Evolutionary conservation across 2,888 invertebrate genomes (phyloP), one percentile per base, ranked within the genome.

Genomic region (Nycteola revayana): DNA sequence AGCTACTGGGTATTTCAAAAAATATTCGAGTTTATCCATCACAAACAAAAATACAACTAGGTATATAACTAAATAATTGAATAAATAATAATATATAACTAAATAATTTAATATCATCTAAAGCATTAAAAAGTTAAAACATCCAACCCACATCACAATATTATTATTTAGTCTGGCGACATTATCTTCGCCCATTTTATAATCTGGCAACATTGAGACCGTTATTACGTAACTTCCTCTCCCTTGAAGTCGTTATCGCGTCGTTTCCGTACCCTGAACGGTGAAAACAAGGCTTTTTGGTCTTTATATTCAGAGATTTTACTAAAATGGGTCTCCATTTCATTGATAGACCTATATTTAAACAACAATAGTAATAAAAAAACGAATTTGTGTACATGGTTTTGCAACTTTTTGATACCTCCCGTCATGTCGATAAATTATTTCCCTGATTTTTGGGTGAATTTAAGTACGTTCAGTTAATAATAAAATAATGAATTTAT

Each of bases 191-290:
- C 9, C 36, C 10, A 38, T 51, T 48, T 36, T 32, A 34, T 34
- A 36, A 51, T 40, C 48, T 51, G 33, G 33, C 39, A 33, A 53
- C 49, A 48, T 40, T 40, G 23, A 29, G 22, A 26, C 25, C 20
- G 21, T 25, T 1, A 35, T 36, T 18, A 36, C 31, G 18, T 25
- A 21, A 28, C 10, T 23, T 39, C 48, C 49, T 30, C 28, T 22
- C 30, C 27, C 23, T 8, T 32, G 20, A 25, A 31, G 31, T 30
- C 1, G 32, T 32, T 50, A 48, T 48, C 49, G 20, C 18, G n/a
- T 26, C 10, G 33, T 21, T 50, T 50, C 50, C 50, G 50, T 48
- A 50, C 50, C 50, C 40, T 43, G 10, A 18, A 28, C 14, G 3
- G 3, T 14, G 14, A 14, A 14, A 26, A 37, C 32, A 37, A 29